phyloP scores from a whole-genome alignment of 2,888 invertebrate species.

The Antheraea yamamai region DNA sequence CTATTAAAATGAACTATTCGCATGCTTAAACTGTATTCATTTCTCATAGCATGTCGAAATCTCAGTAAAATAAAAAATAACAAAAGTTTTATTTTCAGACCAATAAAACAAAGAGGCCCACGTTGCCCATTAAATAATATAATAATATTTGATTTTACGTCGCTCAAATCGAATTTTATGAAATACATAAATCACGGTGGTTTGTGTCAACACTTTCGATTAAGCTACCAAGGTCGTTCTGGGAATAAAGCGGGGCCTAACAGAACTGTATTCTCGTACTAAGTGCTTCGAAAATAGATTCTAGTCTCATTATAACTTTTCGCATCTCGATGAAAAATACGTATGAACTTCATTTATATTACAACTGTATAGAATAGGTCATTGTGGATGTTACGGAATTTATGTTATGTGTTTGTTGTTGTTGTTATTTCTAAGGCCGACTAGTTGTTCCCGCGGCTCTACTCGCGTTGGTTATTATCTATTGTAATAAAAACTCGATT shows the following conservation, averaged over 20 bases:
- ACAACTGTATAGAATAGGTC: slow-evolving; percentile 47
- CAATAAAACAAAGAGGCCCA: slow-evolving; percentile 63
- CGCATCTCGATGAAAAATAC: slow-evolving; percentile 71
- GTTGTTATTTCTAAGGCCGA: neutral
- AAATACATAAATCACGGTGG: slow-evolving; percentile 68
- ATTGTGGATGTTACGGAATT: slow-evolving; percentile 16
- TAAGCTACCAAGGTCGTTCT: slow-evolving; percentile 66
- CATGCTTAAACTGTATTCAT: slow-evolving; percentile 37
- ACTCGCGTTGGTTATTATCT: too few relatives aligned
- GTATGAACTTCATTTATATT: slow-evolving; percentile 54
- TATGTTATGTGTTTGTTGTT: slow-evolving; percentile 1
- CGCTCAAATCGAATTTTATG: slow-evolving; percentile 63
- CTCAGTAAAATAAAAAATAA: slow-evolving; percentile 33
- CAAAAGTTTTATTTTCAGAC: slow-evolving; percentile 52
- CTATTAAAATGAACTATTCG: slow-evolving; percentile 41
- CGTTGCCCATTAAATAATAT: slow-evolving; percentile 60
- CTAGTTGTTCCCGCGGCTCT: too few relatives aligned
- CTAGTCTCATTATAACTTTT: slow-evolving; percentile 75
- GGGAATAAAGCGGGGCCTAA: slow-evolving; percentile 52
- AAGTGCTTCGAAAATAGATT: slow-evolving; percentile 73
- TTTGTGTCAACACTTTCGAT: slow-evolving; percentile 78
- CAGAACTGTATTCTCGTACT: slow-evolving; percentile 66
- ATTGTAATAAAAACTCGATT: too few relatives aligned
- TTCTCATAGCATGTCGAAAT: slow-evolving; percentile 38
- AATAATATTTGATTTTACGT: slow-evolving; percentile 70